A percentile compares a stretch with the other conserved stretches of the same genome.
phyloP scores from a whole-genome alignment of 2,113 vertebrate genomes.

The Galemys pyrenaicus region DNA sequence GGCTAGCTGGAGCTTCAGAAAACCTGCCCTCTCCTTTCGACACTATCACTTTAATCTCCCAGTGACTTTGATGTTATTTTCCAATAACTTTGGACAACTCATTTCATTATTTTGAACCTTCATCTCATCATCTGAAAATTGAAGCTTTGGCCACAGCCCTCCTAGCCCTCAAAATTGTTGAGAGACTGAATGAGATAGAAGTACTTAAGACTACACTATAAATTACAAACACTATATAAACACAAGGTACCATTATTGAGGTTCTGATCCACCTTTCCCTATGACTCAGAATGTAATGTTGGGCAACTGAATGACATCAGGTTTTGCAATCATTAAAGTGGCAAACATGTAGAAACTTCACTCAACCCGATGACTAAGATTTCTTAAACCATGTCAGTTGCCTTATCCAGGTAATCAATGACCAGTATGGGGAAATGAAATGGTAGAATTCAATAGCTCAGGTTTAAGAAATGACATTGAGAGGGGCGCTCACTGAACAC shows the following conservation, averaged over 20 bases:
- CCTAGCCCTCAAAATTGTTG: neutral
- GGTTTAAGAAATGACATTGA: constrained; percentile 30
- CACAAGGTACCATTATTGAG: neutral
- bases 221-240: neutral
- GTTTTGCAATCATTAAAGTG: constrained; percentile 6
- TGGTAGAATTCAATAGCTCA: neutral
- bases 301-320: neutral
- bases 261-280: neutral
- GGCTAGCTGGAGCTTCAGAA: neutral
- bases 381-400: constrained; percentile 16
- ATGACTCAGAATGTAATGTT: neutral
- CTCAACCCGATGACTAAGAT: neutral
- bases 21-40: neutral
- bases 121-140: neutral
- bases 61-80: neutral
- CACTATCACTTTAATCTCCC: neutral
- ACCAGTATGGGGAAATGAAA: neutral
- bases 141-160: neutral
- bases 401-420: neutral
- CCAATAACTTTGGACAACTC: neutral
- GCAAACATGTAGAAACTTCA: neutral
- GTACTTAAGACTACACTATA: neutral
- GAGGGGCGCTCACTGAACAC: neutral
- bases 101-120: neutral
- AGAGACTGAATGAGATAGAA: neutral